Conservation (phyloP, 2,888 invertebrate species). For the Corythucha ciliata region DNA sequence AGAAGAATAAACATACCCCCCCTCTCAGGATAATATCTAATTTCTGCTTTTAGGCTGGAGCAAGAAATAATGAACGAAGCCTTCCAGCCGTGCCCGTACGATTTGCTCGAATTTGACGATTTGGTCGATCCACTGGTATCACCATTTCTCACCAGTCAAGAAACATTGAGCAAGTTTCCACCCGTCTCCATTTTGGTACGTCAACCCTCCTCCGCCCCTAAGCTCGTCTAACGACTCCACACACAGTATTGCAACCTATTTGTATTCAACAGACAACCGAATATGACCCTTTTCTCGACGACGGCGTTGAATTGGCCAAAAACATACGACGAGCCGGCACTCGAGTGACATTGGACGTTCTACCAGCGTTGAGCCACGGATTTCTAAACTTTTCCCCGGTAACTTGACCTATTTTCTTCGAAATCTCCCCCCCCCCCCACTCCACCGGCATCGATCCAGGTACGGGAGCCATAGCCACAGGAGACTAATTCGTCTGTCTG, state of each 20-base stretch:
- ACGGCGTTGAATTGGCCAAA: constrained; percentile 90
- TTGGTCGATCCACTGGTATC: constrained; percentile 79
- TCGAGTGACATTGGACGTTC: constrained; percentile 68
- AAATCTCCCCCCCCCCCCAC: too few species aligned
- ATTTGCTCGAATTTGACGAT: constrained; percentile 63
- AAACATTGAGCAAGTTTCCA: constrained; percentile 68
- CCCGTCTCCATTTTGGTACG: constrained; percentile 75
- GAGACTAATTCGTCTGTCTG: too few species aligned
- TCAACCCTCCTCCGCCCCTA: too few species aligned
- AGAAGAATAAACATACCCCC: too few species aligned
- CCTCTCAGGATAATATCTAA: too few species aligned
- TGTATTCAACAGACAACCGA: constrained; percentile 80
- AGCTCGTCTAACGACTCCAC: too few species aligned
- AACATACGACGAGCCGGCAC: constrained; percentile 69
- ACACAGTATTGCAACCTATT: too few species aligned
- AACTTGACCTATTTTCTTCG: too few species aligned
- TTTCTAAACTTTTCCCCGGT: too few species aligned
- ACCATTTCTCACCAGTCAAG: constrained; percentile 76
- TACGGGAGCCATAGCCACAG: too few species aligned
- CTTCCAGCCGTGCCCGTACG: constrained; percentile 43
- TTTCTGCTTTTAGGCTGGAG: constrained; percentile 21
- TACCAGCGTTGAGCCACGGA: constrained; percentile 89
- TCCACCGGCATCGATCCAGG: too few species aligned
- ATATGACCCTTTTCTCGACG: constrained; percentile 92
- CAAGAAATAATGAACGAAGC: constrained; percentile 28